Percentiles rank a stretch among this genome's conserved stretches.
These are phyloP conservation scores for Acromyrmex charruanus DNA, from an alignment of 1,140 invertebrate genomes.

Conservation along the genomic window DNA sequence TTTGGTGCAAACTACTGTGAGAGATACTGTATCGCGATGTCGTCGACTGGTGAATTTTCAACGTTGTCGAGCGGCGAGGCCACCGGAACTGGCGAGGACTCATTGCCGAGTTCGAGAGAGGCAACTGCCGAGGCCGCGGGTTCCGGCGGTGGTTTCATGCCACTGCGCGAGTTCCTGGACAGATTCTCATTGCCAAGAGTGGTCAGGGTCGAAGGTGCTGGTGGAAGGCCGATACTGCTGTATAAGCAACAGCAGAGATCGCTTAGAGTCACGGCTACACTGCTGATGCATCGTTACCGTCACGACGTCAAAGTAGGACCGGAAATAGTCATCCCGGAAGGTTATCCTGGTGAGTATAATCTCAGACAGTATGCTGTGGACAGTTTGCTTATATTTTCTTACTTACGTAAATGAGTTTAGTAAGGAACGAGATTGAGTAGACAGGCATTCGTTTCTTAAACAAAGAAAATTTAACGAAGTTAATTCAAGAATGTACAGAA, in stretches of 20 bases:
- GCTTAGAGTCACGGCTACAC: slow-evolving; percentile 79
- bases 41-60: slow-evolving; percentile 84
- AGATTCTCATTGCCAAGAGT: slow-evolving; percentile 83
- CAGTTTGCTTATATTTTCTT: neutral
- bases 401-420: neutral
- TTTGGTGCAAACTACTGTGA: slow-evolving; percentile 21
- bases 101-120: slow-evolving; percentile 82
- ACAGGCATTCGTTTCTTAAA: neutral
- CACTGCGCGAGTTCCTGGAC: slow-evolving; percentile 82
- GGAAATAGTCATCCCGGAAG: slow-evolving; percentile 84
- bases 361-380: neutral
- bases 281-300: slow-evolving; percentile 82
- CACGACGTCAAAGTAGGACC: slow-evolving; percentile 82
- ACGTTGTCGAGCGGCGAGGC: slow-evolving; percentile 83
- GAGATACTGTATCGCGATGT: slow-evolving; percentile 73
- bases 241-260: slow-evolving; percentile 83
- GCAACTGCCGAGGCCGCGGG: slow-evolving; percentile 80
- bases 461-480: neutral
- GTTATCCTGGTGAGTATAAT: slow-evolving; percentile 82
- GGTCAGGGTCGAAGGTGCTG: slow-evolving; percentile 82
- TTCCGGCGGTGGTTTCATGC: slow-evolving; percentile 80
- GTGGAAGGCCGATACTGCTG: slow-evolving; percentile 82
- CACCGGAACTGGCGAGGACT: slow-evolving; percentile 83
- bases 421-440: neutral
- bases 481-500: neutral